Evolutionary conservation across 2,888 invertebrate genomes (phyloP), one percentile per base, ranked within the genome.

Genomic region (Vesta saturnalis): DNA sequence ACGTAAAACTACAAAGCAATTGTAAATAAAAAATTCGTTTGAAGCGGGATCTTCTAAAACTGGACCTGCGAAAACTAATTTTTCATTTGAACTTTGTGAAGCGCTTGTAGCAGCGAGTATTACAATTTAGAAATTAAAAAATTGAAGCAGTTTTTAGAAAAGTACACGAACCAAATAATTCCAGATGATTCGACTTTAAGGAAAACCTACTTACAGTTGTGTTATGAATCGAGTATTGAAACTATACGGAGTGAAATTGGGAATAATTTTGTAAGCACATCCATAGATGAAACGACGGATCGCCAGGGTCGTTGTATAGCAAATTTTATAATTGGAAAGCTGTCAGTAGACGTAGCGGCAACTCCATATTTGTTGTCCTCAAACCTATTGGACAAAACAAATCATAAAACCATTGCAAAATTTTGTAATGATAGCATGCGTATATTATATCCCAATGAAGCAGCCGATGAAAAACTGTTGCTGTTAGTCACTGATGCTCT

Each of bases 371-470:
- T 60, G 47, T 46, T 60, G 60, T 6, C 46, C 47, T 60, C 46
- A 46, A 60, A 60, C 15, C 22, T 46, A 60, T 22, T 60, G 21
- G 60, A 60, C 16, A 60, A 60, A 23, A 60, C 47, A 60, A 60
- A 60, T 43, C 60, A 47, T 43, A 21, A 46, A 47, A 60, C 60
- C 15, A 60, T 60, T 21, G 60, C 60, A 47, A 60, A 47, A 60
- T 21, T 60, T 60, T 46, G 46, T 47, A 60, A 60, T 18, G 60
- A 60, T 19, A 47, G 46, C 47, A 60, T 60, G 46, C 58, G 58
- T 58, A 58, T 58, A 57, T 18, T 57, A 39, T 58, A 58, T 58
- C 58, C 39, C 43, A 58, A 58, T 58, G 58, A 39, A 60, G 43
- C 43, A 43, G 43, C 43, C 43, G 43, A 43, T 43, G 43, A 43